phyloP scores from a whole-genome alignment of 2,113 vertebrate species.

The Cervus canadensis region DNA sequence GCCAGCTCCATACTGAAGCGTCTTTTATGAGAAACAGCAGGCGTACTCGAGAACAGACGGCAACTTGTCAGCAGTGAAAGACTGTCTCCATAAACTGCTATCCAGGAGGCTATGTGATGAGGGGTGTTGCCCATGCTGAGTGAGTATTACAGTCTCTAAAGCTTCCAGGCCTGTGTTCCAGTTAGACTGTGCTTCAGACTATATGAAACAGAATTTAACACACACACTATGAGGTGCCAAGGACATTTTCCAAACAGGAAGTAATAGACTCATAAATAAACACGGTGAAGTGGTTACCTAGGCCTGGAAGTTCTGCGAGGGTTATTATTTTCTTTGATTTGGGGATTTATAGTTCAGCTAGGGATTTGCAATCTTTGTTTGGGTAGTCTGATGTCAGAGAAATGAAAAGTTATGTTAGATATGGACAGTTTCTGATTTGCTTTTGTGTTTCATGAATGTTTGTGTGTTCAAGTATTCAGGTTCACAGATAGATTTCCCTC shows the following conservation, averaged over 20 bases:
- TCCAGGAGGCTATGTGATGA: background rate
- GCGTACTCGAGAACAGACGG: background rate
- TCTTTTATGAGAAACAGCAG: conserved; percentile 29
- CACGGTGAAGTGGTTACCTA: background rate
- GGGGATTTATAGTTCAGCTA: background rate
- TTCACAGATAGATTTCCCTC: background rate
- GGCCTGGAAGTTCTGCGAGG: background rate
- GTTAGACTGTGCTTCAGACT: background rate
- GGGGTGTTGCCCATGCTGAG: conserved; percentile 2
- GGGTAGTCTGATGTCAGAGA: background rate
- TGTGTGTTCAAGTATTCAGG: background rate
- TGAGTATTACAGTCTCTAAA: background rate
- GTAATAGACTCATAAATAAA: conserved; percentile 51
- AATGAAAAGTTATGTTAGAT: background rate
- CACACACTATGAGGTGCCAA: background rate
- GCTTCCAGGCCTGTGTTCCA: background rate
- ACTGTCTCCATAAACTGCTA: background rate
- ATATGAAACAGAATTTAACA: conserved; percentile 9
- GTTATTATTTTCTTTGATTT: conserved; percentile 39
- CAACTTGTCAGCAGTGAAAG: background rate
- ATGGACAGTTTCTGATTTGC: background rate
- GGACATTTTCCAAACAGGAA: conserved; percentile 43
- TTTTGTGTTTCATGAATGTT: background rate
- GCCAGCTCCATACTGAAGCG: background rate
- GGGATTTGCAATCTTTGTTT: background rate